Evolutionary conservation across 2,888 invertebrate species (phyloP).

Genomic region (Seira ritae): DNA sequence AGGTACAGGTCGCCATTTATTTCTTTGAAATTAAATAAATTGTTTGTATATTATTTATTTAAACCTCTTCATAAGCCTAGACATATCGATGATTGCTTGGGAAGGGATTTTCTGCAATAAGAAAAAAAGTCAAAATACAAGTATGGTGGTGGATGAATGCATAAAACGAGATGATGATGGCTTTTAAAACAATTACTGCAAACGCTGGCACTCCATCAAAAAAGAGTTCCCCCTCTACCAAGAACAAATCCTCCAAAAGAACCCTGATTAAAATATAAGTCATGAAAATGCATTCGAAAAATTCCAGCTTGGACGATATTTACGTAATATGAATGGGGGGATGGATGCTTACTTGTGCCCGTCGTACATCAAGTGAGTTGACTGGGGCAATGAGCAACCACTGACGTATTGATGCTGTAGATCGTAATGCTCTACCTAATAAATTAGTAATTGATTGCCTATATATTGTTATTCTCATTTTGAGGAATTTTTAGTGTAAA

Average conservation of each 20-base stretch:
- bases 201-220: slow-evolving; percentile 63
- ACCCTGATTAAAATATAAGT: neutral
- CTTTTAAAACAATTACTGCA: too few species aligned
- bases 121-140: neutral
- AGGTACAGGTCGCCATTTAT: too few species aligned
- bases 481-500: neutral
- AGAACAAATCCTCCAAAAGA: slow-evolving; percentile 54
- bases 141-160: too few species aligned
- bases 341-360: slow-evolving; percentile 27
- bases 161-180: too few species aligned
- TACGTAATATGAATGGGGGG: neutral
- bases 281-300: neutral
- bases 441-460: too few species aligned
- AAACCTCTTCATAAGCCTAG: slow-evolving; percentile 40
- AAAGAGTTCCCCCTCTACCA: slow-evolving; percentile 54
- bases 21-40: too few species aligned
- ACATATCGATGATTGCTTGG: slow-evolving; percentile 64
- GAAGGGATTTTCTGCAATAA: slow-evolving; percentile 65
- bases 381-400: slow-evolving; percentile 42
- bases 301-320: neutral
- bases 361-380: slow-evolving; percentile 59
- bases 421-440: slow-evolving; percentile 53
- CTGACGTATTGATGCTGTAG: slow-evolving; percentile 59
- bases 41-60: too few species aligned
- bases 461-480: too few species aligned